These are phyloP conservation scores for Anthophora plumipes DNA, from an alignment of 2,888 invertebrate species.

Conservation along the genomic window DNA sequence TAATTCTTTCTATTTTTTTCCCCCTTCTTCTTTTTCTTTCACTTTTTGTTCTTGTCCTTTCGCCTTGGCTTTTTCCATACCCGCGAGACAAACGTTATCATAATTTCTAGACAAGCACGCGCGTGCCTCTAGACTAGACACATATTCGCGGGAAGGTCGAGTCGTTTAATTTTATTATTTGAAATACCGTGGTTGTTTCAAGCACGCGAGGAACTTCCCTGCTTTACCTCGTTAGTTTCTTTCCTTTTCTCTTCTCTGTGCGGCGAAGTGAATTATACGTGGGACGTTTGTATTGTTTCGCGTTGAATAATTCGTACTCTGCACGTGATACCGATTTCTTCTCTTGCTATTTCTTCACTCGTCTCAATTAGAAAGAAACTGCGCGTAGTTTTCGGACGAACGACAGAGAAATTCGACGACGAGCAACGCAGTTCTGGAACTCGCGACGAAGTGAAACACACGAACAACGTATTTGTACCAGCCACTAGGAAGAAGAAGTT, in stretches of 20 bases:
- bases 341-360: too few relatives aligned
- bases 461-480: slow-evolving; percentile 54
- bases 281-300: not conserved
- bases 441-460: slow-evolving; percentile 30
- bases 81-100: slow-evolving; percentile 62
- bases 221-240: too few relatives aligned
- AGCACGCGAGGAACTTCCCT: not conserved
- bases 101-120: slow-evolving; percentile 53
- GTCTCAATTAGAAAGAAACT: too few relatives aligned
- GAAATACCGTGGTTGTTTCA: slow-evolving; percentile 28
- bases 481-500: slow-evolving; percentile 28
- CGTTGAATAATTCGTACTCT: not conserved
- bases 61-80: slow-evolving; percentile 14
- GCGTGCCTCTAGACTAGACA: not conserved
- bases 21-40: not conserved
- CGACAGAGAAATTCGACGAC: slow-evolving; percentile 19
- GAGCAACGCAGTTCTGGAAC: slow-evolving; percentile 27
- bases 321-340: too few relatives aligned
- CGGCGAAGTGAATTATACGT: slow-evolving; percentile 12
- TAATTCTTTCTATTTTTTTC: not conserved
- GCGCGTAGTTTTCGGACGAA: too few relatives aligned
- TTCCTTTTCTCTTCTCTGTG: not conserved
- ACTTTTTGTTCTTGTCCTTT: not conserved
- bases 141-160: slow-evolving; percentile 14
- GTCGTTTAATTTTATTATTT: slow-evolving; percentile 61